Conservation (phyloP, 2,888 invertebrate genomes). For the Lasioglossum calceatum region DNA sequence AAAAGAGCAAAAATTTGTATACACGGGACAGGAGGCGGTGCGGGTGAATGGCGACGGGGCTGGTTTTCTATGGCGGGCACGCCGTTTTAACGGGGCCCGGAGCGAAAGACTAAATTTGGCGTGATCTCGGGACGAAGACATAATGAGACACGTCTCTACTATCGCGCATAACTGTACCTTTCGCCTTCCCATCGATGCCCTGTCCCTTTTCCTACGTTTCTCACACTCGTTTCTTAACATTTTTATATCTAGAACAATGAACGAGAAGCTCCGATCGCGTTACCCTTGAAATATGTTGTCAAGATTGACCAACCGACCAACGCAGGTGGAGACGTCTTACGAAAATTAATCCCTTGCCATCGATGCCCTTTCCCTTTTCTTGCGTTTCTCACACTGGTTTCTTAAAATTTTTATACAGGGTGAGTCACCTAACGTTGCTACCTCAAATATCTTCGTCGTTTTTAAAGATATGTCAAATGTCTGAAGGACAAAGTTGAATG, state of each 20-base stretch:
- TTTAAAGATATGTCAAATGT: no score
- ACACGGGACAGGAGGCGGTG: conserved; percentile 77
- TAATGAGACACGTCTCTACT: conserved; percentile 71
- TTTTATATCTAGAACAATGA: no score
- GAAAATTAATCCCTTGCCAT: no score
- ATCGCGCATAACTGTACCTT: conserved; percentile 51
- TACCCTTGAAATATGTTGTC: no score
- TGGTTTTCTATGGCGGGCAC: conserved; percentile 65
- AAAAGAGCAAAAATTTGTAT: conserved; percentile 83
- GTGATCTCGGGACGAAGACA: conserved; percentile 76
- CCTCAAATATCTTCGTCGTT: no score
- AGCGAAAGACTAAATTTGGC: conserved; percentile 78
- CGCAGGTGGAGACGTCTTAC: no score
- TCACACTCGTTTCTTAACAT: background rate
- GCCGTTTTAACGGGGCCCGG: conserved; percentile 62
- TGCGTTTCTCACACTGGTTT: conserved; percentile 23
- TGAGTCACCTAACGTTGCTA: no score
- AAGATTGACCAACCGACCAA: no score
- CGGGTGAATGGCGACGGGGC: conserved; percentile 67
- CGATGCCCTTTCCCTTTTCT: conserved; percentile 1
- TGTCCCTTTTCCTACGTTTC: conserved; percentile 24
- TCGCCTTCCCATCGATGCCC: background rate
- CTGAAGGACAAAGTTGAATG: no score
- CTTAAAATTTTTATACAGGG: no score
- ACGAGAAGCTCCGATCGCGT: no score